These are phyloP conservation scores for Agelas oroides DNA, from an alignment of 37 sponge, comb jelly and placozoan genomes.

Conservation along the genomic window DNA sequence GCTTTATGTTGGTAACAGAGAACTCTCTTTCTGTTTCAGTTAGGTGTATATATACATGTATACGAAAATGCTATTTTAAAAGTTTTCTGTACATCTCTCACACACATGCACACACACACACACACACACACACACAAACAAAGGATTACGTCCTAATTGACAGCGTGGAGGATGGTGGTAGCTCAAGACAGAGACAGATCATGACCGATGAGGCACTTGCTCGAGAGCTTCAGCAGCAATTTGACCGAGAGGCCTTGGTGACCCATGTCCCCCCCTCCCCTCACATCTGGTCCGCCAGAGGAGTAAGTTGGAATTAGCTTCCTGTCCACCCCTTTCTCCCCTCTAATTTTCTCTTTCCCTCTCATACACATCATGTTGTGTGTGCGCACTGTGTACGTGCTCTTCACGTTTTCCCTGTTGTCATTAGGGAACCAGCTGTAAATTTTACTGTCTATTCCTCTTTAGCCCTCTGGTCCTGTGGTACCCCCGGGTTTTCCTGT, in stretches of 20 bases:
- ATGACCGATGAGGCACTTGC: neutral
- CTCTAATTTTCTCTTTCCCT: too few relatives aligned
- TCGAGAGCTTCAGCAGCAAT: neutral
- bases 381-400: too few relatives aligned
- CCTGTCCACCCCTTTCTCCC: neutral
- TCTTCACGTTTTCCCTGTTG: too few relatives aligned
- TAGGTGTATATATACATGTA: too few relatives aligned
- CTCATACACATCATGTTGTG: too few relatives aligned
- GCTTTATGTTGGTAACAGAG: too few relatives aligned
- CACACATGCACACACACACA: neutral
- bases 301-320: neutral
- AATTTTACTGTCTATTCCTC: too few relatives aligned
- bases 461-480: neutral
- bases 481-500: neutral
- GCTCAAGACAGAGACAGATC: neutral
- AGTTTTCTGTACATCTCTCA: neutral
- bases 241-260: neutral
- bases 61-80: too few relatives aligned
- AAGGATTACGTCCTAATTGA: neutral
- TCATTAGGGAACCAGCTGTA: too few relatives aligned
- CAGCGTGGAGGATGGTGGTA: too few relatives aligned
- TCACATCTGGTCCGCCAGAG: constrained; percentile 7
- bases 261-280: neutral
- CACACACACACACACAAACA: neutral
- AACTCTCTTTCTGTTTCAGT: too few relatives aligned